phyloP scores from a whole-genome alignment of 2,797 vertebrate species.

The Paguma larvata region DNA sequence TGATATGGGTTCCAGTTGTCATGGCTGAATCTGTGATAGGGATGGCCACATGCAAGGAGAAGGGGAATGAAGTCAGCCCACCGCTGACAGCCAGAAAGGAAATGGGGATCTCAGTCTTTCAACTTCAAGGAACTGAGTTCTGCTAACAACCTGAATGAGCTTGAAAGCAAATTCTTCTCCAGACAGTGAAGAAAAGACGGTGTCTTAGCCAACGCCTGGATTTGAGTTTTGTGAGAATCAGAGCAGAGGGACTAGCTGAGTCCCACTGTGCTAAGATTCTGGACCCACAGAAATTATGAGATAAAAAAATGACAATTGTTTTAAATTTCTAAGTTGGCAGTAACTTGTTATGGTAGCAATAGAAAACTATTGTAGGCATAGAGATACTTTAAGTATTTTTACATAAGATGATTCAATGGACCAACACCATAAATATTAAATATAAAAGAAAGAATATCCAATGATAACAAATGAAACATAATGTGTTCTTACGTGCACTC shows the following conservation, averaged over 20 bases:
- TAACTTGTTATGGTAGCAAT: background rate
- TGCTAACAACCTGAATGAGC: background rate
- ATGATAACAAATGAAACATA: background rate
- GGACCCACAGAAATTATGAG: background rate
- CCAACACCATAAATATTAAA: background rate
- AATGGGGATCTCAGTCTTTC: background rate
- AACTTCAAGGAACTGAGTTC: background rate
- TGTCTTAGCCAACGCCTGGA: background rate
- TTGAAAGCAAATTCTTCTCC: background rate
- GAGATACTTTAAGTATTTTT: background rate
- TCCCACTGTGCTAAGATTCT: background rate
- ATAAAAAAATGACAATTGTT: background rate
- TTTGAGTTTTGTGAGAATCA: background rate
- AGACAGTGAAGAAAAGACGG: background rate
- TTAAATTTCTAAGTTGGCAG: background rate
- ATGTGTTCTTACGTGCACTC: background rate
- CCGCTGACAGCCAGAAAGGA: background rate
- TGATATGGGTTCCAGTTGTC: background rate
- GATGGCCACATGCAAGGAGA: background rate
- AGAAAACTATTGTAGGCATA: background rate
- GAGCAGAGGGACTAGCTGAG: background rate
- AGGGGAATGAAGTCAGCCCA: accelerated
- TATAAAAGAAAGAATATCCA: background rate
- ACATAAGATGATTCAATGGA: background rate
- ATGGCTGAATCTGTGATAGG: background rate